Evolutionary conservation across 2,797 vertebrate species (phyloP).

Genomic region (Dermochelys coriacea): DNA sequence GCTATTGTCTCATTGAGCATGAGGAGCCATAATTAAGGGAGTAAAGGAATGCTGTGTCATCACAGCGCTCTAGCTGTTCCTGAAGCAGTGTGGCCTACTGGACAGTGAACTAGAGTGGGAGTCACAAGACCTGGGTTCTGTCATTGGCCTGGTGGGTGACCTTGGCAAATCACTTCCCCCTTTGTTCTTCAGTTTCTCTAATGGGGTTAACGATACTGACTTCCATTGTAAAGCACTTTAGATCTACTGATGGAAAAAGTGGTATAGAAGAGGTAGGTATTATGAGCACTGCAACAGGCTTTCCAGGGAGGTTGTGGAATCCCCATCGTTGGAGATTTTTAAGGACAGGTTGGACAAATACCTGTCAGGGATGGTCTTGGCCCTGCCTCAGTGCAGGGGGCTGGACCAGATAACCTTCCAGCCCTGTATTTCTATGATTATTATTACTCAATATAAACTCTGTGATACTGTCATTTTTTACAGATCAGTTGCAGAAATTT

Average conservation of each 20-base stretch:
- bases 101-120: not conserved
- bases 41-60: not conserved
- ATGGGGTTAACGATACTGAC: fast-evolving
- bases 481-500: conserved; percentile 1
- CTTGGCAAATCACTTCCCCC: not conserved
- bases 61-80: fast-evolving
- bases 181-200: not conserved
- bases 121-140: not conserved
- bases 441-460: not conserved
- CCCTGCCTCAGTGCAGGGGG: not conserved
- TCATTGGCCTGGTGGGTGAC: not conserved
- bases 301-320: not conserved
- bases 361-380: not conserved
- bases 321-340: not conserved
- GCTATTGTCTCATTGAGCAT: not conserved
- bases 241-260: fast-evolving
- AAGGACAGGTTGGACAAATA: not conserved
- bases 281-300: not conserved
- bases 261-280: not conserved
- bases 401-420: not conserved
- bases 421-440: not conserved
- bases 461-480: conserved; percentile 5
- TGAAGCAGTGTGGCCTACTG: not conserved
- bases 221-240: not conserved
- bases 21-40: fast-evolving